These are phyloP conservation scores for Phocides pigmalion DNA, from an alignment of 1,140 invertebrate species.

Conservation along the genomic window DNA sequence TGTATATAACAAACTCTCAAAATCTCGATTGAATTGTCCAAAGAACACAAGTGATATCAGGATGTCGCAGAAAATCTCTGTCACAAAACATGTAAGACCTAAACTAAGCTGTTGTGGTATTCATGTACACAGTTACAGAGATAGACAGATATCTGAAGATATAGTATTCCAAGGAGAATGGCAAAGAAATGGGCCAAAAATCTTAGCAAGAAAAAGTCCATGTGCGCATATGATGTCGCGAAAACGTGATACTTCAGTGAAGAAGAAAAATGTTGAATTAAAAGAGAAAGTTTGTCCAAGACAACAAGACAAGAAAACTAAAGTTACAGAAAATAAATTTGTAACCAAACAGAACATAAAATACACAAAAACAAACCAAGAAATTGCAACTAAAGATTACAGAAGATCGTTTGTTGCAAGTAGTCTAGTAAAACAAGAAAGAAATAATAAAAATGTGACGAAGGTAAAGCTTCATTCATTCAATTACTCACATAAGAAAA, in stretches of 20 bases:
- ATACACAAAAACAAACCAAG: constrained; percentile 1
- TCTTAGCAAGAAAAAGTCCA: constrained; percentile 39
- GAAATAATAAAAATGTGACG: not conserved
- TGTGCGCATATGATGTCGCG: constrained; percentile 22
- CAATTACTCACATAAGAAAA: too few relatives aligned
- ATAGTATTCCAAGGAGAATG: constrained; percentile 71
- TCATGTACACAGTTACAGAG: constrained; percentile 68
- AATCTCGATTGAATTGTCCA: constrained; percentile 32
- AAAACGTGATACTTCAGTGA: constrained; percentile 40
- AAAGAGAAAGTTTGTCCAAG: constrained; percentile 33
- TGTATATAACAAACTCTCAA: constrained; percentile 19
- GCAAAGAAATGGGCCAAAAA: constrained; percentile 49
- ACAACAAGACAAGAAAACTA: constrained; percentile 12
- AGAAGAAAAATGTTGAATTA: constrained; percentile 37
- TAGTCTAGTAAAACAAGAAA: not conserved
- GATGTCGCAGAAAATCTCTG: constrained; percentile 33
- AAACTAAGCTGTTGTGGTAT: constrained; percentile 62
- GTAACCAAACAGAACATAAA: constrained; percentile 3
- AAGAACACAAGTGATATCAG: constrained; percentile 43
- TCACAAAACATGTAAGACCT: constrained; percentile 41
- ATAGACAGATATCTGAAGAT: constrained; percentile 61
- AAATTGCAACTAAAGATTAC: not conserved
- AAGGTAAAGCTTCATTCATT: constrained; percentile 13
- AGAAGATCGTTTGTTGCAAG: not conserved
- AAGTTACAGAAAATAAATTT: constrained; percentile 8